A percentile compares a stretch with the other conserved stretches of the same genome.
Evolutionary conservation across 2,888 invertebrate genomes (phyloP).

Genomic region (Cremastinae sp.): DNA sequence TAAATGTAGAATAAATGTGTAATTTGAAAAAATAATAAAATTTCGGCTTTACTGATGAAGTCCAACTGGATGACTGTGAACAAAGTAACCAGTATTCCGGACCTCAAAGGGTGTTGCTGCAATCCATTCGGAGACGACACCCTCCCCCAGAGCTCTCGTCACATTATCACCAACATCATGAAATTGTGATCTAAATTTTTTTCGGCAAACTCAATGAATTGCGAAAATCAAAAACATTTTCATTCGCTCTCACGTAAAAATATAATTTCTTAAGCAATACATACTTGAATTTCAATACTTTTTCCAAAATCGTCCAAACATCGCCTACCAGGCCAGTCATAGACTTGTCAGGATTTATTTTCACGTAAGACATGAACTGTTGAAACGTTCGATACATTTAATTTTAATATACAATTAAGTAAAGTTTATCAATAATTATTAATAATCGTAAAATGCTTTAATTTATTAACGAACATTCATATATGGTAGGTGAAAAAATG

Average conservation of each 20-base stretch:
- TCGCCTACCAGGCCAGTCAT: constrained; percentile 80
- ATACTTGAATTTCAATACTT: constrained; percentile 78
- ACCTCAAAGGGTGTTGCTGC: constrained; percentile 62
- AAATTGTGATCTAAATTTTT: constrained; percentile 70
- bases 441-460: no score
- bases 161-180: constrained; percentile 55
- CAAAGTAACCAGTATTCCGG: constrained; percentile 65
- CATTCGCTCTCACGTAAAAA: no score
- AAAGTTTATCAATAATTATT: no score
- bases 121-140: constrained; percentile 67
- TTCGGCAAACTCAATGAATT: neutral
- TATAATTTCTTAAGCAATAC: no score
- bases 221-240: neutral
- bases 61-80: constrained; percentile 63
- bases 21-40: no score
- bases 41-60: constrained; percentile 60
- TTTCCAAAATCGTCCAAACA: constrained; percentile 78
- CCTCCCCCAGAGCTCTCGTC: constrained; percentile 64
- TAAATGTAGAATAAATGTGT: neutral
- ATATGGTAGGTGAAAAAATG: no score
- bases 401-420: neutral
- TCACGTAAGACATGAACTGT: constrained; percentile 78
- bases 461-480: no score
- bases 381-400: constrained; percentile 23
- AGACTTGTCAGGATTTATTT: constrained; percentile 67